Evolutionary conservation across 2,797 vertebrate genomes (phyloP).

Genomic region (Falco concolor): DNA sequence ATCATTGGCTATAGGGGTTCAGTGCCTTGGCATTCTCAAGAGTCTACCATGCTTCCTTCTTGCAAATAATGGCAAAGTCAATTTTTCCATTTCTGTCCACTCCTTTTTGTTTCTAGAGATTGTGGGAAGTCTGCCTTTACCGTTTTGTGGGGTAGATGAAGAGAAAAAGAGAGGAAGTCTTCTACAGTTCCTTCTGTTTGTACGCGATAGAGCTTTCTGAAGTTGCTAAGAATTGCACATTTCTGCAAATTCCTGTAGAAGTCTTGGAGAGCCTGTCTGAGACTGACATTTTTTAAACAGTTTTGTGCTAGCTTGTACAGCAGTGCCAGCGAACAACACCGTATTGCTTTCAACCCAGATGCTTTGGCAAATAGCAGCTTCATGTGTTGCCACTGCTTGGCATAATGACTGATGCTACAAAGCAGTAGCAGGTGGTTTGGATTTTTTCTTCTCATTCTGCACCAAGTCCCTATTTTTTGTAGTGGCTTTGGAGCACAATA

Average conservation of each 20-base stretch:
- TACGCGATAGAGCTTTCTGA: accelerated
- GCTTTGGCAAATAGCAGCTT: slow-evolving; percentile 41
- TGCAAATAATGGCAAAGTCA: not conserved
- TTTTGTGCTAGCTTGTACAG: not conserved
- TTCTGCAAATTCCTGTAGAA: not conserved
- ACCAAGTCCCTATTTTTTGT: not conserved
- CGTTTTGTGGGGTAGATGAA: not conserved
- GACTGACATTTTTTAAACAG: not conserved
- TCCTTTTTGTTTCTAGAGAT: not conserved
- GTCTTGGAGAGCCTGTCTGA: not conserved
- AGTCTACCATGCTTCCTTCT: not conserved
- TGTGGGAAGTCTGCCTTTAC: not conserved
- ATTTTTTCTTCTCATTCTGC: not conserved
- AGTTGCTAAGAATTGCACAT: not conserved
- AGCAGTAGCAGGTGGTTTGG: slow-evolving; percentile 36
- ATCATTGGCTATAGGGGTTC: not conserved
- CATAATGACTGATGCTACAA: slow-evolving; percentile 5
- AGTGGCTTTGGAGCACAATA: not conserved
- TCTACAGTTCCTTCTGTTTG: not conserved
- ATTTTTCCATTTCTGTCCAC: not conserved
- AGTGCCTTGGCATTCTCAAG: accelerated
- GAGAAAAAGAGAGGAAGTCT: not conserved
- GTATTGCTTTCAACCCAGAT: slow-evolving; percentile 17
- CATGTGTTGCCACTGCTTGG: slow-evolving; percentile 34
- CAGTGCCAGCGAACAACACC: not conserved